Base-by-base conservation (phyloP, 2,113 vertebrate genomes). In the Ploceus nigricollis region DNA sequence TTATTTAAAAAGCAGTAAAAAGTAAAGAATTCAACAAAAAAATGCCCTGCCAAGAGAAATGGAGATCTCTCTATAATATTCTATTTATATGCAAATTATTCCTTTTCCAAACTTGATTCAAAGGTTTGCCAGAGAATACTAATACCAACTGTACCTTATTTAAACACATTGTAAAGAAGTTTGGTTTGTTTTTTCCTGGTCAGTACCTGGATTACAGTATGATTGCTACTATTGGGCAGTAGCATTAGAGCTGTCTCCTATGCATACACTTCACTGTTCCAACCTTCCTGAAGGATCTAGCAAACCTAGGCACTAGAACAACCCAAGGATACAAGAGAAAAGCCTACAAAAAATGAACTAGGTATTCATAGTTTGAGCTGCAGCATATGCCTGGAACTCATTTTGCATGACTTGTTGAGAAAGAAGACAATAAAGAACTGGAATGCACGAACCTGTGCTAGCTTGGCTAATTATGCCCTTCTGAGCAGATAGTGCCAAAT, bases 11-110 rank as follows among this genome's bases (percentile, higher is more conserved):
- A 82, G 8, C 28, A 69, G 15, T 4, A 71, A 68, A 47, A 89
- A 77, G 24, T 37, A 65, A 33, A 72, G 11, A 69, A 79, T 33
- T 80, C 33, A 81, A 88, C 23, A 83, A 73, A 90, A 92, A 79
- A 83, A 53, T 5, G 40, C 50, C 60, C 28, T 47, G 31, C 82
- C 88, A 93, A 70, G 7, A 91, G 33, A 93, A 93, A 90, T 28
- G 1, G 80, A 90, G 63, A 66, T 92, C 7, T 56, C 27, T 86
- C 66, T 76, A 15, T 81, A 96, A 92, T 92, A 94, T 54, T 94
- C 92, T 85, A 95, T 96, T 96, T 97, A 94, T 94, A 96, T 93
- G 93, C 78, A 97, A 96, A 95, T 93, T 95, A 42, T 72, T 75
- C 30, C 60, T 81, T 90, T 97, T 79, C 89, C 57, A 93, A 61